Base-by-base conservation (phyloP, 2,797 vertebrate species). In the Premnoplex brunnescens region DNA sequence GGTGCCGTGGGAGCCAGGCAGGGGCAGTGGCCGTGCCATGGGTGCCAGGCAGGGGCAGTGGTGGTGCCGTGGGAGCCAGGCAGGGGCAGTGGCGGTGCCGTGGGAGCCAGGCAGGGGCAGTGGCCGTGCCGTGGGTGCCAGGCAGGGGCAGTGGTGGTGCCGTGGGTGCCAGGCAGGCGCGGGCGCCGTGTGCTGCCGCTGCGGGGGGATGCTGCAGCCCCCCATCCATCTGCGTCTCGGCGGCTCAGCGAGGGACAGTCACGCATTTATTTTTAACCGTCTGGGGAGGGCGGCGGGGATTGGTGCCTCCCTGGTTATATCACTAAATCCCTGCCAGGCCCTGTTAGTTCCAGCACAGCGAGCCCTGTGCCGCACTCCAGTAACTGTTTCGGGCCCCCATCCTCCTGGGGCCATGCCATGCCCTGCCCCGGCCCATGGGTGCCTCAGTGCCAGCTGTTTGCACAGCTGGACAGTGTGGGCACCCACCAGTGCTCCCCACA, bases 271-370 rank as follows among this genome's bases (percentile, higher is more conserved):
- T 97, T 97, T 96, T 96, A 96, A 90, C 95, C 9, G 71, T 80
- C 90, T 88, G 90, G 83, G 95, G 91, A 89, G 84, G 91, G 74
- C 73, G 58, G 88, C 78, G 20, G 85, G 85, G 92, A 96, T 96
- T 95, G 96, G 96, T 96, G 93, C 93, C 93, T 96, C 89, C 92
- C 89, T 88, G 95, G 92, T 97, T 97, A 96, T 97, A 96, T 96
- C 96, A 97, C 95, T 95, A 96, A 97, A 97, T 96, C 93, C 96
- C 96, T 93, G 93, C 90, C 46, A 91, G 97, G 96, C 85, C 34
- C 95, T 89, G 89, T 97, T 97, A 97, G 91, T 97, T 97, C 96
- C 96, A 96, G 94, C 95, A 90, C 94, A 93, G 85, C 17, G 80
- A 97, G 89, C 91, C 95, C 81, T 75, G 93, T 1, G 27, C 62